Evolutionary conservation across 2,797 vertebrate species (phyloP).

Genomic region (Fistularia commersonii): DNA sequence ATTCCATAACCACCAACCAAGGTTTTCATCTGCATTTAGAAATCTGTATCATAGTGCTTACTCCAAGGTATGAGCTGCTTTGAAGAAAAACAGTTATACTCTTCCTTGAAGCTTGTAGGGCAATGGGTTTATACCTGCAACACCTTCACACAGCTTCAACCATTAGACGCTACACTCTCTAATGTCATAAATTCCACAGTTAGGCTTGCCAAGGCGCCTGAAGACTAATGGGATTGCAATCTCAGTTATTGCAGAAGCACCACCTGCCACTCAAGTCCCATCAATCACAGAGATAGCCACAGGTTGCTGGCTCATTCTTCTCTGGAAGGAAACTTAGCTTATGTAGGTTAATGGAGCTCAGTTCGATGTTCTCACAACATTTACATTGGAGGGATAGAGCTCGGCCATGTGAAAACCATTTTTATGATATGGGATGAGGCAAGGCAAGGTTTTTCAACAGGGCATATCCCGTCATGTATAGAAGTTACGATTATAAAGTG

Average conservation of each 20-base stretch:
- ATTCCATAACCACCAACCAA: not conserved
- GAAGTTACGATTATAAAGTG: too few species aligned
- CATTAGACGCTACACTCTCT: constrained; percentile 6
- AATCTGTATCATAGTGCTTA: not conserved
- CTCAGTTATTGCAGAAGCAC: constrained; percentile 31
- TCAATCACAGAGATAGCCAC: constrained; percentile 40
- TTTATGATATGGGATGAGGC: too few species aligned
- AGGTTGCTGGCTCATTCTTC: constrained; percentile 13
- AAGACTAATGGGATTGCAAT: constrained; percentile 46
- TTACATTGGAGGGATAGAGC: not conserved
- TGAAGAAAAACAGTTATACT: constrained; percentile 49
- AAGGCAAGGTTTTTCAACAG: not conserved
- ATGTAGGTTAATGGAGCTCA: constrained; percentile 24
- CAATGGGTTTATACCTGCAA: constrained; percentile 37
- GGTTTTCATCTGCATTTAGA: constrained; percentile 6
- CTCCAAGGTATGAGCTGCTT: not conserved
- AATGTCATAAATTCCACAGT: constrained; percentile 54
- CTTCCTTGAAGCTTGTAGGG: constrained; percentile 18
- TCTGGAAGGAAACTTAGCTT: constrained; percentile 4
- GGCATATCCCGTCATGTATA: too few species aligned
- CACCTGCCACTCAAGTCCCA: constrained; percentile 46
- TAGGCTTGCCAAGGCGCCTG: constrained; percentile 35
- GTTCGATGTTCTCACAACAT: not conserved
- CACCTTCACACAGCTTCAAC: constrained; percentile 9
- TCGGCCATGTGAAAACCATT: not conserved